Evolutionary conservation across 53 echinoderm and acorn worm species (phyloP).

Genomic region (Astropecten irregularis): DNA sequence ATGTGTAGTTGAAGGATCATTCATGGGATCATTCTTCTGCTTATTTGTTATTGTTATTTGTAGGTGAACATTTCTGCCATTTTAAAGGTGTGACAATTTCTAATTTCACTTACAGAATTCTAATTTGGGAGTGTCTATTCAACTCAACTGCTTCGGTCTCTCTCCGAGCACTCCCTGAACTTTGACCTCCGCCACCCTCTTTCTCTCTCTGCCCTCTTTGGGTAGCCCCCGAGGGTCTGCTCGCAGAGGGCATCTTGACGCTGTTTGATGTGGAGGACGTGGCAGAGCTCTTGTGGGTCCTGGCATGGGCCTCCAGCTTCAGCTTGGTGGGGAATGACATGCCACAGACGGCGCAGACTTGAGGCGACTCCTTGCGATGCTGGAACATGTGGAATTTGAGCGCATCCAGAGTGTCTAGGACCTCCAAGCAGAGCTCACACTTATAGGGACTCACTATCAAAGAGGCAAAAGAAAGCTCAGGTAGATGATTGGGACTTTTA

Average conservation of each 20-base stretch:
- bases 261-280: neutral
- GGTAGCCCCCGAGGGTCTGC: neutral
- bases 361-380: constrained; percentile 53
- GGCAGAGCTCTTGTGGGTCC: constrained; percentile 9
- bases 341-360: constrained; percentile 45
- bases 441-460: constrained; percentile 73
- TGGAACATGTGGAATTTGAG: constrained; percentile 61
- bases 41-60: no score
- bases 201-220: constrained; percentile 1
- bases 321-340: constrained; percentile 61
- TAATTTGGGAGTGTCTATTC: constrained; percentile 75
- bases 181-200: neutral
- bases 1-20: no score
- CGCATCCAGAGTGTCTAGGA: constrained; percentile 45
- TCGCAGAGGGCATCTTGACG: neutral
- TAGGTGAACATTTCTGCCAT: no score
- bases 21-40: no score
- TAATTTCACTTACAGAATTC: constrained; percentile 89
- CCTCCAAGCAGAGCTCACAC: constrained; percentile 67
- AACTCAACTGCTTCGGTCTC: constrained; percentile 58
- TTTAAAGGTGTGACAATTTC: no score
- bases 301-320: constrained; percentile 50
- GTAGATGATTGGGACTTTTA: neutral
- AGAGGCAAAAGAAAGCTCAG: neutral
- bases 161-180: neutral